phyloP scores from a whole-genome alignment of 2,113 vertebrate species.

The Microcebus tavaratra region DNA sequence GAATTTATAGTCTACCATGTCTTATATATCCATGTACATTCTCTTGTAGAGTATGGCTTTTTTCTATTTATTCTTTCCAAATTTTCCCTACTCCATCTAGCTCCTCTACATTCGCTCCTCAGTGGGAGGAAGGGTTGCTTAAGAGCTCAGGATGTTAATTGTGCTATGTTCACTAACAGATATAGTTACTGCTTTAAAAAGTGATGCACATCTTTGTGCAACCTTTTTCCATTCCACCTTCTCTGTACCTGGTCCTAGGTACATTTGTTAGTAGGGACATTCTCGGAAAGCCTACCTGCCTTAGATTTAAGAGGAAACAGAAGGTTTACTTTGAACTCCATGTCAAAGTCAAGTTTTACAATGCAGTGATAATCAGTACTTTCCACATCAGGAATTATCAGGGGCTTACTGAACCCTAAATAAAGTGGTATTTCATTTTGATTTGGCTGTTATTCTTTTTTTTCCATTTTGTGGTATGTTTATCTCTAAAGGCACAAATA shows the following conservation, averaged over 20 bases:
- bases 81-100: not conserved
- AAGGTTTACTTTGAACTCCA: not conserved
- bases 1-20: not conserved
- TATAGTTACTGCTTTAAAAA: not conserved
- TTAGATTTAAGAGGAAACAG: not conserved
- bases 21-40: not conserved
- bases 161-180: not conserved
- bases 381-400: not conserved
- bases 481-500: not conserved
- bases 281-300: not conserved
- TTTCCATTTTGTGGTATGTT: not conserved
- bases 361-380: not conserved
- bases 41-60: not conserved
- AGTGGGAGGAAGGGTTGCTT: not conserved
- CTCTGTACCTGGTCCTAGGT: not conserved
- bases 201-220: not conserved
- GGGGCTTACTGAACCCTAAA: not conserved
- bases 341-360: not conserved
- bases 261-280: not conserved
- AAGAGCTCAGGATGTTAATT: not conserved
- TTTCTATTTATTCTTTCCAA: not conserved
- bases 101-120: not conserved
- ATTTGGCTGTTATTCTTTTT: not conserved
- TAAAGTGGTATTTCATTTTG: not conserved
- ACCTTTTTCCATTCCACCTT: not conserved